Base-by-base conservation (phyloP, 2,888 invertebrate genomes). In the Keiferia lycopersicella region DNA sequence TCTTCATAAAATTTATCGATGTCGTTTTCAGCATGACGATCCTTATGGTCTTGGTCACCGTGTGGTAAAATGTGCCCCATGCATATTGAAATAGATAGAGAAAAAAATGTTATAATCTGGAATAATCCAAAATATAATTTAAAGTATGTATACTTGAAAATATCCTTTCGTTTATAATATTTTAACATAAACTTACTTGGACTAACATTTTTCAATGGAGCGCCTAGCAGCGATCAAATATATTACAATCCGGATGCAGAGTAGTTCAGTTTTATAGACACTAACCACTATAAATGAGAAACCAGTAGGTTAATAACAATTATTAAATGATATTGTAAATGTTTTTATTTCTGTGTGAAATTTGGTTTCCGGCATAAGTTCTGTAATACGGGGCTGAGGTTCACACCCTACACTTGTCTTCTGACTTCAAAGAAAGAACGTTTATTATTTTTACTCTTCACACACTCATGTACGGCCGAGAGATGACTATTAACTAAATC, bases 181-280 rank as follows among this genome's bases (percentile, higher is more conserved):
- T n/a, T 51, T 34, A 48, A 20, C 48, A 62, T 22, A 30, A 63
- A 78, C 80, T 81, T 72, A 80, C 80, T 73, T 74, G 72, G 39
- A 66, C 57, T 67, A 76, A 59, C 79, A 80, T 80, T 45, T 70
- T 68, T 70, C 59, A 65, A 64, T 66, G 70, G 68, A 73, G 65
- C 65, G 64, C 68, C 68, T 68, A 66, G 63, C 68, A 68, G 65
- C 68, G 65, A 58, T 73, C 71, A 73, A 73, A 80, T 79, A 74
- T 78, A 70, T 71, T 70, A 68, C 74, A 63, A 68, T 64, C 69
- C 73, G 69, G 75, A 76, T 73, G 69, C 68, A 71, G 73, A 71
- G 60, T 64, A 65, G 69, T 73, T 72, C 74, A 76, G 78, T 81
- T 79, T 73, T 80, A 75, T 79, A 79, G 71, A 69, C 66, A 70